phyloP scores from a whole-genome alignment of 1,140 invertebrate species.

The Nephotettix cincticeps region DNA sequence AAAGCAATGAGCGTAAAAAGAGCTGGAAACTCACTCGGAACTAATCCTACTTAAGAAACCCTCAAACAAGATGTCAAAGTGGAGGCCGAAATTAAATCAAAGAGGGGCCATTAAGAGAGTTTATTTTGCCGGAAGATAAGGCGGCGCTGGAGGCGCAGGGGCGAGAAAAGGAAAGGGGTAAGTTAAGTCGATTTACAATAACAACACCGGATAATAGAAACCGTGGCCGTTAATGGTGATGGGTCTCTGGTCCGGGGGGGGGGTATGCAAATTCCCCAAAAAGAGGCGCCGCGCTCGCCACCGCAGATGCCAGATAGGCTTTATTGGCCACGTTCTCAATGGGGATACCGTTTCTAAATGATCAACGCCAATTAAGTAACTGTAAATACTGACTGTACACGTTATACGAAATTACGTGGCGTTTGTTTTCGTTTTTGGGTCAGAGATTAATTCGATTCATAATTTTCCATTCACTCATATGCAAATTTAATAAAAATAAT shows the following conservation, averaged over 20 bases:
- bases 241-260: conserved; percentile 1
- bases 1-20: not conserved
- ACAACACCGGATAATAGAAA: conserved; percentile 22
- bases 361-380: conserved; percentile 7
- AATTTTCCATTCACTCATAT: too few relatives aligned
- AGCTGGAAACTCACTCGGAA: conserved; percentile 1
- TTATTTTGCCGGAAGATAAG: conserved; percentile 20
- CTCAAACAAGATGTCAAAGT: conserved; percentile 13
- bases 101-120: conserved; percentile 15
- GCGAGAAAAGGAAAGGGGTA: conserved; percentile 10
- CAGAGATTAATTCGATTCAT: too few relatives aligned
- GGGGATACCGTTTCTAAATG: not conserved
- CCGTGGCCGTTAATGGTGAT: conserved; percentile 14
- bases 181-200: conserved; percentile 22
- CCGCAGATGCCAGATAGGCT: conserved; percentile 6
- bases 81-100: conserved; percentile 15
- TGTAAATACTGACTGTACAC: not conserved
- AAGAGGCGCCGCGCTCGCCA: not conserved
- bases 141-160: not conserved
- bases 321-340: conserved; percentile 9
- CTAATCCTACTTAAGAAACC: not conserved
- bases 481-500: too few relatives aligned
- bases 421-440: too few relatives aligned
- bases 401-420: too few relatives aligned
- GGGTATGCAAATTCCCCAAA: conserved; percentile 20